phyloP scores from a whole-genome alignment of 2,113 vertebrate species.

The Drymodes brunneopygia region DNA sequence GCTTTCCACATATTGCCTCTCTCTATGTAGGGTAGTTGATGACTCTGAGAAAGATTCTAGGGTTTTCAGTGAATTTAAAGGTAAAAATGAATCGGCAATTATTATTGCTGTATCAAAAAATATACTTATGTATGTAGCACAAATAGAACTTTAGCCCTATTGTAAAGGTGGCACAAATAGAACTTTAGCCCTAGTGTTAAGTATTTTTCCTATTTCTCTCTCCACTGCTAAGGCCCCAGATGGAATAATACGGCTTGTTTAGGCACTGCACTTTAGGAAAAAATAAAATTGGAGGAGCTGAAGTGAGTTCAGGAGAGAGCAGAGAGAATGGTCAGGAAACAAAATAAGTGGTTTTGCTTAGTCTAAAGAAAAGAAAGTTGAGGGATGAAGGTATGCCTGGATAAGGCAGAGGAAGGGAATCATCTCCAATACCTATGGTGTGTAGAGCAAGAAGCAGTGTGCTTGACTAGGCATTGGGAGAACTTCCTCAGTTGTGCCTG shows the following conservation, averaged over 20 bases:
- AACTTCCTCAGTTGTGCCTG: not conserved
- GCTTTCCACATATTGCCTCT: not conserved
- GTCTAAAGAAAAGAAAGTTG: not conserved
- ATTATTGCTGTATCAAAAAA: not conserved
- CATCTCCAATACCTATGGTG: rapidly evolving
- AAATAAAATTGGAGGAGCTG: not conserved
- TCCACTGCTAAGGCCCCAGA: not conserved
- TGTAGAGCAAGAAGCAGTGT: not conserved
- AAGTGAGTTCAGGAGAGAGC: not conserved
- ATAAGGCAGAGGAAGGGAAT: not conserved
- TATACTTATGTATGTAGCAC: not conserved
- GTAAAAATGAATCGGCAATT: not conserved
- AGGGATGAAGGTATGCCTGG: not conserved
- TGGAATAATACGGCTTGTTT: not conserved
- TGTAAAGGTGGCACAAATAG: not conserved
- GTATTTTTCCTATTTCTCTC: not conserved
- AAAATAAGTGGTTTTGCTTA: not conserved
- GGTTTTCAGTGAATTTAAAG: not conserved
- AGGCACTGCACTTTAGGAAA: not conserved
- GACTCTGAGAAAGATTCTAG: not conserved
- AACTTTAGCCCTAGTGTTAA: not conserved
- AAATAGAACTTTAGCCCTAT: not conserved
- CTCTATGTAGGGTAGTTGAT: not conserved
- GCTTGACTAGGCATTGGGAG: not conserved
- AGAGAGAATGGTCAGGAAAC: not conserved